Evolutionary conservation across 2,888 invertebrate species (phyloP).

Genomic region (Blera fallax): DNA sequence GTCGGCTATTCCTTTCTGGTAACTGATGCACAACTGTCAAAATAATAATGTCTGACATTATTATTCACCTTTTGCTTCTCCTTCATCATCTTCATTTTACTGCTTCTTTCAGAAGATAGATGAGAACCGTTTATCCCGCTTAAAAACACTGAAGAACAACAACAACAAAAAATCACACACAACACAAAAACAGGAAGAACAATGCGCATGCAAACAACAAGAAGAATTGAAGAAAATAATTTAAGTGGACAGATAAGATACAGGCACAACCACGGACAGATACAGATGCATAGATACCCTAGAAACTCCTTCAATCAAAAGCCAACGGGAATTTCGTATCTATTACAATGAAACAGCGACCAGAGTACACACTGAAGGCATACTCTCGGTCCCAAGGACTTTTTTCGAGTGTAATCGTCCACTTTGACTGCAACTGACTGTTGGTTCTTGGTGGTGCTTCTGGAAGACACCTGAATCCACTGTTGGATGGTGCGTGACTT

Average conservation of each 20-base stretch:
- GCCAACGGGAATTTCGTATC: constrained; percentile 59
- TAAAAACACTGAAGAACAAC: neutral
- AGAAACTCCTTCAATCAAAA: constrained; percentile 37
- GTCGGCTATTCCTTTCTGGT: neutral
- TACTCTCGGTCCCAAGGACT: neutral
- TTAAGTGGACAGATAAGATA: constrained; percentile 35
- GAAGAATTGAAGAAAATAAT: constrained; percentile 9
- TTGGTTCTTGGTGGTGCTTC: neutral
- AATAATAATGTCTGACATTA: constrained; percentile 68
- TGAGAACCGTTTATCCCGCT: constrained; percentile 65
- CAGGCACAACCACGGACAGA: constrained; percentile 26
- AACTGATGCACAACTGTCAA: constrained; percentile 70
- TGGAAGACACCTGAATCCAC: neutral
- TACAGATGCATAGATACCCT: neutral
- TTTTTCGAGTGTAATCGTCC: constrained; percentile 24
- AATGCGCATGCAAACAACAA: constrained; percentile 32
- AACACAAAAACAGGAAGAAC: constrained; percentile 45
- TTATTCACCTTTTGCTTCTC: constrained; percentile 71
- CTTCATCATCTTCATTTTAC: constrained; percentile 76
- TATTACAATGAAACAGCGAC: constrained; percentile 25
- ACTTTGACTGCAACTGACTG: neutral
- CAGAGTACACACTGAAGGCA: neutral
- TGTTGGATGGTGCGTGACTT: constrained; percentile 60
- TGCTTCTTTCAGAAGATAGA: constrained; percentile 56
- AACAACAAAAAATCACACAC: constrained; percentile 25